Evolutionary conservation across 2,797 vertebrate genomes (phyloP), one percentile per base, ranked within the genome.

Genomic region (Tarsius wallacei): DNA sequence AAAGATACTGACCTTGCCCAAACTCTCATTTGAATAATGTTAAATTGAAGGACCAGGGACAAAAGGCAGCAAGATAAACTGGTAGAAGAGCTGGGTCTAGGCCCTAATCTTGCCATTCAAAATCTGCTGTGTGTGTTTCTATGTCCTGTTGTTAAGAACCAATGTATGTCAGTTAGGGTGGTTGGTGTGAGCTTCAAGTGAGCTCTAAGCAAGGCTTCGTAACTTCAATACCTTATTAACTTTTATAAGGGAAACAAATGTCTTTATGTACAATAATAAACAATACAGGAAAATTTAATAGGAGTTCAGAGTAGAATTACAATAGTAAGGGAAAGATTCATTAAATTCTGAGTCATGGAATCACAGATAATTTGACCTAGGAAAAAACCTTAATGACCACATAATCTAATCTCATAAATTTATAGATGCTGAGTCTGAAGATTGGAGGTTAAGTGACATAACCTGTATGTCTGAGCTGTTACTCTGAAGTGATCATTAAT

Each of bases 331-430:
- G n/a, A 61, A 71, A 66, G 47, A 80, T 51, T 68, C 42, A 71
- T 76, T 82, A 61, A 94, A 63, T 33, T 57, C 42, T 64, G 78
- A 94, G 63, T 95, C 85, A 82, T 24, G 63, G 55, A 93, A 70
- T 87, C 80, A 74, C 7, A 55, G 51, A 76, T 17, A 24, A 53
- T 81, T 83, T 97, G 63, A 93, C 86, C 86, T 96, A 64, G 74
- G 94, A 97, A 90, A 86, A 86, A 96, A 96, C 66, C 55, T 91
- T 92, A 95, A 55, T 55, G 87, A 94, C 64, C 51, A 76, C 16
- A 21, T 63, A 14, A 19, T 90, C 57, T 90, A 87, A 92, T 63
- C 51, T 7, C 5, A 61, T 85, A 28, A 78, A 77, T 95, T 96
- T 93, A 93, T 47, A 85, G 61, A 78, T 31, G 16, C 15, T 88